Base-by-base conservation (phyloP, 2,888 invertebrate genomes). In the Netelia fuscicornis region DNA sequence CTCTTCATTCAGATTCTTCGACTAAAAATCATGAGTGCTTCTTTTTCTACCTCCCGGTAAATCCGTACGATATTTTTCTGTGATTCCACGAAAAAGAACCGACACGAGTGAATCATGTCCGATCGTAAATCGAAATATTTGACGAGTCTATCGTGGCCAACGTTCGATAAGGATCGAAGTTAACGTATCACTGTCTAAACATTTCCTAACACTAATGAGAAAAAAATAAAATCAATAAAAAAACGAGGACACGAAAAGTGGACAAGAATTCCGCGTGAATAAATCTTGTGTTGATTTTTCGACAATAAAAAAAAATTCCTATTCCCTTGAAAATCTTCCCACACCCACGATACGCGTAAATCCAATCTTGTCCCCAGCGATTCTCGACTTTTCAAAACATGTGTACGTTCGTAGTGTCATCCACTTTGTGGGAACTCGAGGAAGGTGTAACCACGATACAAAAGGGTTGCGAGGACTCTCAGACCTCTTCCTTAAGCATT, bases 401-500 rank as follows among this genome's bases (percentile, higher is more conserved):
- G 48, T 9, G 30, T 25, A 42, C 25, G 13, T 37, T 30, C 54
- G 17, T 54, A 42, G 67, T 60, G 42, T 71, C 75, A 76, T 76
- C 75, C 52, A 71, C 79, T 48, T 44, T 2, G 42, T 2, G 30
- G 23, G 11, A 74, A 48, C 25, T n/a, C n/a, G 58, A 25, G 17
- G 20, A 68, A 56, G 30, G 77, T 75, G 37, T 5, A 37, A 83
- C 79, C 74, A 68, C 8, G 44, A 42, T 52, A 52, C 54, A 70
- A 79, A 81, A 78, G 81, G 75, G 68, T 81, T 74, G 23, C 54
- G 5, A 20, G 42, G 30, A 72, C 54, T 76, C 64, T 56, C 37
- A 44, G 30, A 56, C 37, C 52, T 62, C 44, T 54, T 37, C 71
- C 17, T 60, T 30, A 42, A 65, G 23, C 65, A 60, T 67, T 42